Evolutionary conservation across 2,797 vertebrate genomes (phyloP).

Genomic region (Rhinophrynus dorsalis): DNA sequence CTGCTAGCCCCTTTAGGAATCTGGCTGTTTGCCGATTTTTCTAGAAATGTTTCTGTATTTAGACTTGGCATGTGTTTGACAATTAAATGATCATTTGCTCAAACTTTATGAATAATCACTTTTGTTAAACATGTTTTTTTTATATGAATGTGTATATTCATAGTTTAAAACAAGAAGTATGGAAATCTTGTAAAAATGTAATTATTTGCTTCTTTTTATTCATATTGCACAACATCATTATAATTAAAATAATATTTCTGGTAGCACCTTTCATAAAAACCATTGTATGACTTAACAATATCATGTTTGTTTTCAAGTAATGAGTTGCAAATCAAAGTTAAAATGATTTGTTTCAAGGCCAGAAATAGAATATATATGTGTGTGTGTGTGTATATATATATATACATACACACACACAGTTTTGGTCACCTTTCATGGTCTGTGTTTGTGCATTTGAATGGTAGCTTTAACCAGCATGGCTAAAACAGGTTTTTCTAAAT

Average conservation of each 20-base stretch:
- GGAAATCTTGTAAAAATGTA: neutral
- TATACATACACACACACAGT: no score
- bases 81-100: conserved; percentile 61
- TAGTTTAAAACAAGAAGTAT: neutral
- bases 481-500: no score
- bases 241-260: conserved; percentile 3
- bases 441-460: no score
- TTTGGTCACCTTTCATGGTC: no score
- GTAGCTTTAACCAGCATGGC: no score
- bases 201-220: neutral
- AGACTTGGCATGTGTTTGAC: conserved; percentile 46
- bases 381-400: no score
- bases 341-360: neutral
- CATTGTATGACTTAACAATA: neutral
- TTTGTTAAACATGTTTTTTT: conserved; percentile 56
- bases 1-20: conserved; percentile 64
- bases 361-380: no score
- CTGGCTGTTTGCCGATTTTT: conserved; percentile 55
- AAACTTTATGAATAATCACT: conserved; percentile 48
- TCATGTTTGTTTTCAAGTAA: neutral
- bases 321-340: neutral
- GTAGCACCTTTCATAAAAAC: neutral
- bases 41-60: conserved; percentile 61
- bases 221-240: neutral
- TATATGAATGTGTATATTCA: conserved; percentile 53